Percentiles rank a stretch among this genome's conserved stretches.
These are phyloP conservation scores for Cephalopachus bancanus DNA, from an alignment of 2,797 vertebrate species.

Conservation along the genomic window DNA sequence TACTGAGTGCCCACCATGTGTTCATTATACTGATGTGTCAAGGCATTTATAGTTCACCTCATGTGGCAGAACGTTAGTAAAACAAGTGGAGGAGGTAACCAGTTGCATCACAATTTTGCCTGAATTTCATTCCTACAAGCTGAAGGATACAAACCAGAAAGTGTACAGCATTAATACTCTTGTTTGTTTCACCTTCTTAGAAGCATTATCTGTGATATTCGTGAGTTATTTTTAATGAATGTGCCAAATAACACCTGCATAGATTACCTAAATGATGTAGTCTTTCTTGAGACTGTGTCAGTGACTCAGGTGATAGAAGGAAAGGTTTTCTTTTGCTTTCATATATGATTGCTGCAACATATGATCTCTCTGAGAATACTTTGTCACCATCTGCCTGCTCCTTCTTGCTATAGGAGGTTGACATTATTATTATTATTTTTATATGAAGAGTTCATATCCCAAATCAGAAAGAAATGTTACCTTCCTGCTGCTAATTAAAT, in stretches of 20 bases:
- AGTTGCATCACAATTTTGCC: neutral
- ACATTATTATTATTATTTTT: neutral
- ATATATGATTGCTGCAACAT: neutral
- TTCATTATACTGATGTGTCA: neutral
- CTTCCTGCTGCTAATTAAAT: neutral
- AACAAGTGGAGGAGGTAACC: neutral
- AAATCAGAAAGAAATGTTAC: neutral
- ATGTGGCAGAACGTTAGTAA: neutral
- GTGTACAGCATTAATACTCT: rapidly evolving
- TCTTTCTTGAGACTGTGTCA: neutral
- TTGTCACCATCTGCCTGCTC: neutral
- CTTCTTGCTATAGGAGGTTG: neutral
- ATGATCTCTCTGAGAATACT: neutral
- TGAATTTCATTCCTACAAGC: neutral
- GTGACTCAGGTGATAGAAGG: neutral
- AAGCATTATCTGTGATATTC: neutral
- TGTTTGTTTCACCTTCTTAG: neutral
- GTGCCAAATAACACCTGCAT: neutral
- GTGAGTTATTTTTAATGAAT: neutral
- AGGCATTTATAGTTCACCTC: neutral
- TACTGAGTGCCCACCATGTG: neutral
- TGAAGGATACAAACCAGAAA: neutral
- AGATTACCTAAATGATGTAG: neutral
- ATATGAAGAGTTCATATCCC: neutral
- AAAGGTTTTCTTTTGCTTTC: neutral